Evolutionary conservation across 2,888 invertebrate species (phyloP).

Genomic region (Agrotis clavis): DNA sequence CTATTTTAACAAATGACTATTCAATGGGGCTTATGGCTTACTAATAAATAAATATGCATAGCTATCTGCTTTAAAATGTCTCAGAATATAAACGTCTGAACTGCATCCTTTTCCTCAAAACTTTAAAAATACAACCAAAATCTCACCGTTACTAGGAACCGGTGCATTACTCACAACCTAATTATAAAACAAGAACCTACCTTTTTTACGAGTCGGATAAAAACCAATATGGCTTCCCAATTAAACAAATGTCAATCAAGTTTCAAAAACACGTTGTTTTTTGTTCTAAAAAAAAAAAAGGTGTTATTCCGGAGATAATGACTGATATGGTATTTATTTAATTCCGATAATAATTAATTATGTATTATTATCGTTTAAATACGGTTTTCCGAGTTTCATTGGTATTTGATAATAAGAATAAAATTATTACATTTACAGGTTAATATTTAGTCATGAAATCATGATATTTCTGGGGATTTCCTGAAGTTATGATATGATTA

Average conservation of each 20-base stretch:
- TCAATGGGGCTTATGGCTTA: too few relatives aligned
- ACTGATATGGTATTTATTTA: slow-evolving; percentile 50
- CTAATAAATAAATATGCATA: too few relatives aligned
- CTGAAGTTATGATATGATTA: background rate
- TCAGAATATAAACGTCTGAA: background rate
- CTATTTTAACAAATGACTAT: too few relatives aligned
- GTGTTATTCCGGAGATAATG: slow-evolving; percentile 66
- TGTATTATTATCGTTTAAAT: slow-evolving; percentile 53
- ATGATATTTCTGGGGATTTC: background rate
- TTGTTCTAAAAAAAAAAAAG: slow-evolving; percentile 21
- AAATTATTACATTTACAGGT: slow-evolving; percentile 11
- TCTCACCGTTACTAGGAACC: slow-evolving; percentile 38
- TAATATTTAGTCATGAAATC: slow-evolving; percentile 3
- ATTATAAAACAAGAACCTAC: slow-evolving; percentile 28
- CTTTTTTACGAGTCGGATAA: slow-evolving; percentile 24
- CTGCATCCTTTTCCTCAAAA: slow-evolving; percentile 20
- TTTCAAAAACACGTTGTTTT: slow-evolving; percentile 15
- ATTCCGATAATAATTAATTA: slow-evolving; percentile 71
- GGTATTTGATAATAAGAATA: slow-evolving; percentile 5
- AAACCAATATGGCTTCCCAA: slow-evolving; percentile 53
- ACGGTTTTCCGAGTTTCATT: slow-evolving; percentile 49
- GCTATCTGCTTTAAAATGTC: background rate
- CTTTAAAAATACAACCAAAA: slow-evolving; percentile 28
- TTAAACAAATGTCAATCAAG: slow-evolving; percentile 69
- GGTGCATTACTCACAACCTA: slow-evolving; percentile 49